These are phyloP conservation scores for Rhabdomys pumilio DNA, from an alignment of 2,797 vertebrate species.

Conservation along the genomic window DNA sequence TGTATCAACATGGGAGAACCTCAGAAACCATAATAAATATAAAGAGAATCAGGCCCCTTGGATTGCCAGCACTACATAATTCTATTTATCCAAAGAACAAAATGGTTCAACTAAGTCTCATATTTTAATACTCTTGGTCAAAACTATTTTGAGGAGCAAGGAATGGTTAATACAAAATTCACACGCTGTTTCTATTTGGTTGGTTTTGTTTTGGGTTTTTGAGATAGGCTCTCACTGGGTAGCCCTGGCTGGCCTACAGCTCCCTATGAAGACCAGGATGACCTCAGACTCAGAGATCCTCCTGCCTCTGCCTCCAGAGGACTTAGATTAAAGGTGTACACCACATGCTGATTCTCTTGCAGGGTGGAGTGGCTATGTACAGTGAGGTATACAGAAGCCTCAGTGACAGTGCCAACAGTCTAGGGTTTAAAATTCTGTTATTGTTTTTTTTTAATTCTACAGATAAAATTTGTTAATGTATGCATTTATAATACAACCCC, in stretches of 20 bases:
- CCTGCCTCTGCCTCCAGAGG: neutral
- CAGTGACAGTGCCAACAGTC: neutral
- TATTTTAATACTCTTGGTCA: slow-evolving; percentile 12
- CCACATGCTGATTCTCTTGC: neutral
- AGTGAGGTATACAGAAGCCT: slow-evolving; percentile 3
- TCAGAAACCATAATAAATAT: slow-evolving; percentile 49
- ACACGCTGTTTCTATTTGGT: neutral
- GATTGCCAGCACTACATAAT: neutral
- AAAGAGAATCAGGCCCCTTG: neutral
- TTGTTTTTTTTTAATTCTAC: slow-evolving; percentile 57
- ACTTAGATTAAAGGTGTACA: neutral
- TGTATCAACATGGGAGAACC: slow-evolving; percentile 15
- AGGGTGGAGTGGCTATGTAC: neutral
- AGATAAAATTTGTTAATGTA: slow-evolving; percentile 53
- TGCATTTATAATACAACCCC: neutral
- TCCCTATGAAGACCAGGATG: neutral
- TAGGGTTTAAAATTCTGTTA: slow-evolving; percentile 43
- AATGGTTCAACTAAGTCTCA: slow-evolving; percentile 4
- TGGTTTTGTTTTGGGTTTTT: neutral
- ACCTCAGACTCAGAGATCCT: neutral
- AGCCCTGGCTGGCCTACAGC: neutral
- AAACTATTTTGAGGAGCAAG: slow-evolving; percentile 7
- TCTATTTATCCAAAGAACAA: slow-evolving; percentile 38
- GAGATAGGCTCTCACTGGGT: neutral
- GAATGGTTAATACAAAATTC: slow-evolving; percentile 40